phyloP scores from a whole-genome alignment of 2,888 invertebrate species.

The Ptilodon capucinus region DNA sequence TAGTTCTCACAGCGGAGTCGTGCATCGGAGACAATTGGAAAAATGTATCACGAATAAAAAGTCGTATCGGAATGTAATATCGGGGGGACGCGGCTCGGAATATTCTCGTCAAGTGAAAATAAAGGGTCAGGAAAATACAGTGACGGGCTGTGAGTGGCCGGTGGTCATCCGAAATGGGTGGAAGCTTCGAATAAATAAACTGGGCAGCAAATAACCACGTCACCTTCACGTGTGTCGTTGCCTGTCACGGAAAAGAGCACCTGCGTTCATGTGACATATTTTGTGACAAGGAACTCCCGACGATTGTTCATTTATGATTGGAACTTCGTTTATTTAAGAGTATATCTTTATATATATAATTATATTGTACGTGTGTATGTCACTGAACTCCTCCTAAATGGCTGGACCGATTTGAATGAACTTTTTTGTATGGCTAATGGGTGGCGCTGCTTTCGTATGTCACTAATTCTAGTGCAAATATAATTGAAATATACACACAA shows the following conservation, averaged over 20 bases:
- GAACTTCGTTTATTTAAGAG: too few relatives aligned
- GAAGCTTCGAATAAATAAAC: slow-evolving; percentile 78
- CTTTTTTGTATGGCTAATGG: too few relatives aligned
- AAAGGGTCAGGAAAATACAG: slow-evolving; percentile 77
- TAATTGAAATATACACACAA: too few relatives aligned
- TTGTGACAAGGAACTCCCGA: slow-evolving; percentile 54
- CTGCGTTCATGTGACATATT: slow-evolving; percentile 61
- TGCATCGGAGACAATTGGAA: slow-evolving; percentile 76
- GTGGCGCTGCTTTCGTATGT: too few relatives aligned
- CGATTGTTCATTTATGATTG: slow-evolving; percentile 60
- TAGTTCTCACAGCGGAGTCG: slow-evolving; percentile 70
- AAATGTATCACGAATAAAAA: slow-evolving; percentile 81
- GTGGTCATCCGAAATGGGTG: slow-evolving; percentile 71
- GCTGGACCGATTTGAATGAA: too few relatives aligned
- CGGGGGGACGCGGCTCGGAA: slow-evolving; percentile 69
- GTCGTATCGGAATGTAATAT: slow-evolving; percentile 80
- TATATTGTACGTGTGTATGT: too few relatives aligned
- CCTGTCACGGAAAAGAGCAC: slow-evolving; percentile 58
- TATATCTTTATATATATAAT: too few relatives aligned
- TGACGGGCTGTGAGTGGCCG: slow-evolving; percentile 78
- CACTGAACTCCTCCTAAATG: too few relatives aligned
- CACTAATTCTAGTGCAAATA: too few relatives aligned
- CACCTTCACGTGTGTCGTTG: slow-evolving; percentile 60
- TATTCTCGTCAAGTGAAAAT: slow-evolving; percentile 81
- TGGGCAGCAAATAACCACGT: slow-evolving; percentile 66